Base-by-base conservation (phyloP, 64 coral and sea anemone genomes). In the Cladopsammia gracilis region DNA sequence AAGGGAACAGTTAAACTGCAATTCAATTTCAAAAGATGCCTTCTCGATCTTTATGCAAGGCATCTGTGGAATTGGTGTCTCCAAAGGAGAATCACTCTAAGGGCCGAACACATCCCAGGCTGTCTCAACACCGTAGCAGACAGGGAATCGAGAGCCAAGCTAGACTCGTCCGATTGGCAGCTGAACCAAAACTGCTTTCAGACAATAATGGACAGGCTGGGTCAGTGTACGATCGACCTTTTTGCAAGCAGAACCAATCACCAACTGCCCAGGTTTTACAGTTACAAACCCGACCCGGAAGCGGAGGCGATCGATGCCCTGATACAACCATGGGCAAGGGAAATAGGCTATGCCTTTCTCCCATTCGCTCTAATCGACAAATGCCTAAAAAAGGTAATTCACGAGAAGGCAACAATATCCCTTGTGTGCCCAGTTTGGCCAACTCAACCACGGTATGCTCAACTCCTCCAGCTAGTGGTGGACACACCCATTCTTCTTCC, bases 71-170 rank as follows among this genome's bases (percentile, higher is more conserved):
- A 48, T 19, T 85, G 62, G 59, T 62, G 79, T 66, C 59, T 83
- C 20, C 45, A 69, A 69, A 69, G 10, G 65, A 69, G 65, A 69
- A 69, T 69, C 4, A 25, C 79, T 23, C 11, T 81, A 44, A 52
- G 60, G 34, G 89, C 75, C 14, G 89, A 76, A 13, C 89, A 90
- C 64, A 79, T 90, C 14, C 89, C 89, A 81, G 89, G 76, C 34
- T 58, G 46, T 34, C 22, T 70, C 7, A 90, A 90, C n/a, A 10
- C 44, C 3, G 26, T 70, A 50, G 77, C 89, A 54, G 89, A 90
- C 64, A 24, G 4, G 20, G 62, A 90, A 68, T 90, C 76, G 9
- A 15, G 76, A 43, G 58, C 49, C 43, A 81, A 78, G 8, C 61
- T 18, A 48, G 68, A 58, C 14, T 65, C 64, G 10, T 62, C 61